Percentiles rank a stretch among this genome's conserved stretches.
phyloP scores from a whole-genome alignment of 2,113 vertebrate genomes.

The Illadopsis cleaveri region DNA sequence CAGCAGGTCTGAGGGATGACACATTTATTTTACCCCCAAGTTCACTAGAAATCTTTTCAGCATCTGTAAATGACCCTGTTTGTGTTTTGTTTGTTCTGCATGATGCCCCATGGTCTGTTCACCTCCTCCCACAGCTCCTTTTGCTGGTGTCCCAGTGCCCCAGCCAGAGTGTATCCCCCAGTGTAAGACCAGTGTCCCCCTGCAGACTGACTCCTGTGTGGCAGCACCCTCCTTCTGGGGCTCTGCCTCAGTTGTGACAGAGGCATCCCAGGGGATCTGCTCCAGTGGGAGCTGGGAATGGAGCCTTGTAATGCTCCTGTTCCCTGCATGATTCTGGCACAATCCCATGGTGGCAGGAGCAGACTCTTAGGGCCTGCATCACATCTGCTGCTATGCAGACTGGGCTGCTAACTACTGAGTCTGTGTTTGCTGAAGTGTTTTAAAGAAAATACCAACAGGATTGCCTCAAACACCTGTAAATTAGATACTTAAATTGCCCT shows the following conservation, averaged over 20 bases:
- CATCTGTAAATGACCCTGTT: neutral
- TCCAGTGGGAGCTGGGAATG: neutral
- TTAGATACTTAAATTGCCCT: neutral
- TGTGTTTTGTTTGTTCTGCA: neutral
- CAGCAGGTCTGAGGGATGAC: neutral
- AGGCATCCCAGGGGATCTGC: neutral
- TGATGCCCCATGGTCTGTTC: neutral
- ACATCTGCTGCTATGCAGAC: neutral
- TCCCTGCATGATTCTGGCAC: neutral
- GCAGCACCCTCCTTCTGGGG: neutral
- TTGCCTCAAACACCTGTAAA: neutral
- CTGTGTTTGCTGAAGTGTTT: neutral
- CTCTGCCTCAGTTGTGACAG: neutral
- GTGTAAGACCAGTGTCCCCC: neutral
- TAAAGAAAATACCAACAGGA: neutral
- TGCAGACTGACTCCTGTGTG: neutral
- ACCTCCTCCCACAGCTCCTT: neutral
- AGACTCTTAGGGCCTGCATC: neutral
- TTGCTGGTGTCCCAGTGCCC: neutral
- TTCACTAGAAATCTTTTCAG: neutral
- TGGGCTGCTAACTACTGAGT: neutral
- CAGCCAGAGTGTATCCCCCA: rapidly evolving
- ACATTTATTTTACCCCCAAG: neutral
- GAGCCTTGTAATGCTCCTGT: neutral
- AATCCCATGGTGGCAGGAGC: neutral